Percentiles rank a stretch among this genome's conserved stretches.
Conservation (phyloP, 2,888 invertebrate species). For the Rhaphigaster nebulosa region DNA sequence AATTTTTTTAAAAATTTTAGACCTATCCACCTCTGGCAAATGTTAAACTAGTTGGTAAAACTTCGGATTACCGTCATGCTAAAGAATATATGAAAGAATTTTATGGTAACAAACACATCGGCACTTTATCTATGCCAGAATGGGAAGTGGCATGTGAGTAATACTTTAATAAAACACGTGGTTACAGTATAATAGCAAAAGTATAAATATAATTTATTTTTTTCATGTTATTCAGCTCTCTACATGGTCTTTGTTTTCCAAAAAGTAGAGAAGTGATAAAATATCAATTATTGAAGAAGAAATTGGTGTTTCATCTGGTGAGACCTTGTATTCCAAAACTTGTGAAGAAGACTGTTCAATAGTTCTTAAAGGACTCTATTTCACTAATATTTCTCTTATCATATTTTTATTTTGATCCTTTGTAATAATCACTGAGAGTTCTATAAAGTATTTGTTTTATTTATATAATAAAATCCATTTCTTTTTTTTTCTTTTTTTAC, state of each 20-base stretch:
- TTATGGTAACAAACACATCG: conserved; percentile 72
- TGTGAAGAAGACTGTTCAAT: conserved; percentile 27
- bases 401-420: not conserved
- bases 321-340: not conserved
- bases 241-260: conserved; percentile 88
- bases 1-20: conserved; percentile 67
- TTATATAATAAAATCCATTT: not conserved
- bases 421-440: not conserved
- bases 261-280: conserved; percentile 74
- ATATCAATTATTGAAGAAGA: not conserved
- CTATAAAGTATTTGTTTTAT: not conserved
- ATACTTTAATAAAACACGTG: not conserved
- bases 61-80: conserved; percentile 81
- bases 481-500: not conserved
- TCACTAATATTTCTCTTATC: not conserved
- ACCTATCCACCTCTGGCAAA: conserved; percentile 79
- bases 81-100: conserved; percentile 72
- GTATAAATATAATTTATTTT: conserved; percentile 60
- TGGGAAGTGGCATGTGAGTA: conserved; percentile 94
- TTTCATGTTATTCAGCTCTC: conserved; percentile 81
- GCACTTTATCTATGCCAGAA: conserved; percentile 89
- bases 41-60: conserved; percentile 72
- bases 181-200: not conserved
- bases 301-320: not conserved
- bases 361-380: not conserved